phyloP scores from a whole-genome alignment of 2,888 invertebrate genomes.

The Argyra leucocephala region DNA sequence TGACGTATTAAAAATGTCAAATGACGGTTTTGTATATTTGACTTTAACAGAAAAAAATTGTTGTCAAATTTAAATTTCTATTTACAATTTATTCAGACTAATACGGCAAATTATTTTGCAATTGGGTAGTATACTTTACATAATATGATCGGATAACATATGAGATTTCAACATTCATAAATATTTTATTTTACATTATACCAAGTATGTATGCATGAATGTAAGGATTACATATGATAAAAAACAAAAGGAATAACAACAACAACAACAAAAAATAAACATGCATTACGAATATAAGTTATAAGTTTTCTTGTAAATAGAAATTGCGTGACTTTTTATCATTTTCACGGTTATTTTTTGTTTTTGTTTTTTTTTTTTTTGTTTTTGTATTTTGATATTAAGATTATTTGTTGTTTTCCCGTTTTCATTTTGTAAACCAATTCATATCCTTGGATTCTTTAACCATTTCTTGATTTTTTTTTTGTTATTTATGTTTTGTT shows the following conservation, averaged over 20 bases:
- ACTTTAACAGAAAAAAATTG: no score
- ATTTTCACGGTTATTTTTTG: background rate
- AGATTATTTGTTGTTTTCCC: background rate
- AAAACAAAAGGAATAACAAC: no score
- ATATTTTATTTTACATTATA: background rate
- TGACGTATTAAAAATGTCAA: no score
- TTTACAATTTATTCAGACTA: no score
- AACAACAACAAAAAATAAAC: no score
- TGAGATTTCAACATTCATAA: background rate
- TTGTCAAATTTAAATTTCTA: no score
- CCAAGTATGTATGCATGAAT: no score
- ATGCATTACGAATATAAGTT: background rate
- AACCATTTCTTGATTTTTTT: background rate
- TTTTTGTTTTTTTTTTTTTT: background rate
- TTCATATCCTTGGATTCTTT: background rate
- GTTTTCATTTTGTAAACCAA: background rate
- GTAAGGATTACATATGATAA: no score
- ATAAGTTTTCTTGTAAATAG: background rate
- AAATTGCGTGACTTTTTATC: slow-evolving; percentile 1
- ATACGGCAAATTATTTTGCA: no score
- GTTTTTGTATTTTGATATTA: no score
- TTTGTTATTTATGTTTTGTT: background rate
- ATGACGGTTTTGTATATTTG: no score
- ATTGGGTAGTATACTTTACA: no score
- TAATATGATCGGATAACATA: background rate